A percentile compares a stretch with the other conserved stretches of the same genome.
phyloP scores from a whole-genome alignment of 2,113 vertebrate species.

The Pica pica region DNA sequence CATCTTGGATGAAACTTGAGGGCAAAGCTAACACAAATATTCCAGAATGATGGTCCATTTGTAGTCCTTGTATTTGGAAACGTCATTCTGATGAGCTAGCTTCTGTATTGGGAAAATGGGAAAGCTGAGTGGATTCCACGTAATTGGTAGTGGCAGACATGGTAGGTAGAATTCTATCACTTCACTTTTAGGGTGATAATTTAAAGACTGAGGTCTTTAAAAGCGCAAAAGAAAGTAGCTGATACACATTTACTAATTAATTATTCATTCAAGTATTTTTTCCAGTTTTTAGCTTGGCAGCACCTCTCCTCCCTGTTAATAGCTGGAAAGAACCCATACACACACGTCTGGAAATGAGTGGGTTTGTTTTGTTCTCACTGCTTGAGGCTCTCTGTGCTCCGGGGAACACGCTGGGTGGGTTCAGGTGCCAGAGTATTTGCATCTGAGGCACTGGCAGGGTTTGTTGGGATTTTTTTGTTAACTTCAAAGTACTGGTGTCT shows the following conservation, averaged over 20 bases:
- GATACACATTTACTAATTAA: neutral
- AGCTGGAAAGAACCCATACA: neutral
- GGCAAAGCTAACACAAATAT: neutral
- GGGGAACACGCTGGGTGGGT: neutral
- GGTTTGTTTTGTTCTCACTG: neutral
- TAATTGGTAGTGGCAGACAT: neutral
- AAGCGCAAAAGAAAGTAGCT: neutral
- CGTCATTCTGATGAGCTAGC: neutral
- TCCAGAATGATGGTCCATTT: rapidly evolving
- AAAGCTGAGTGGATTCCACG: neutral
- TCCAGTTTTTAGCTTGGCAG: conserved; percentile 4
- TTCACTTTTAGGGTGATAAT: neutral
- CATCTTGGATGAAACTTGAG: neutral
- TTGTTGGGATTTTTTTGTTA: neutral
- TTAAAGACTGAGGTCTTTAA: neutral
- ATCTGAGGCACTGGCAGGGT: neutral
- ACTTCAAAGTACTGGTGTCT: neutral
- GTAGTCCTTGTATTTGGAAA: neutral
- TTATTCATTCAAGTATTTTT: neutral
- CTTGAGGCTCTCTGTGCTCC: neutral
- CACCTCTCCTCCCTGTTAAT: neutral
- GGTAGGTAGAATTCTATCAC: neutral
- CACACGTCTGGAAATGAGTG: neutral
- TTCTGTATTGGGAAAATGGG: neutral
- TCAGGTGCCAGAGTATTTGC: neutral